Percentiles rank a stretch among this genome's conserved stretches.
These are phyloP conservation scores for Gobiocypris rarus DNA, from an alignment of 2,113 vertebrate genomes.

Conservation along the genomic window DNA sequence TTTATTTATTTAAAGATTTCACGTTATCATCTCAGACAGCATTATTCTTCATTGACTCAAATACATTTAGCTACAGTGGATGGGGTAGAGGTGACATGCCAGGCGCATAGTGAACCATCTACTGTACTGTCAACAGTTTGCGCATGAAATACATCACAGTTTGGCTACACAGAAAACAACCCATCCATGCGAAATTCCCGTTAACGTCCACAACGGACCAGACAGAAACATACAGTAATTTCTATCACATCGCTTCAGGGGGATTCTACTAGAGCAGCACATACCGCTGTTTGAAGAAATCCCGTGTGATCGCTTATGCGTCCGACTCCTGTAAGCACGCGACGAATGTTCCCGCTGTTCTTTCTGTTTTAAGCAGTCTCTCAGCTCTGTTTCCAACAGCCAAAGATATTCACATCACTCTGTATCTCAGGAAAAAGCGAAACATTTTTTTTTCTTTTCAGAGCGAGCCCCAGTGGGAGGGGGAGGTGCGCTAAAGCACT, in stretches of 20 bases:
- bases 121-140: conserved; percentile 44
- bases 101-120: conserved; percentile 1
- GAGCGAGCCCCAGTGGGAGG: conserved; percentile 43
- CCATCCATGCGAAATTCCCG: neutral
- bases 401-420: conserved; percentile 49
- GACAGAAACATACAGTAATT: neutral
- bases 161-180: conserved; percentile 6
- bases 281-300: conserved; percentile 47
- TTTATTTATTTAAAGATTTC: neutral
- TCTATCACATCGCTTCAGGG: neutral
- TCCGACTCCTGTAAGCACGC: conserved; percentile 11
- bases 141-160: conserved; percentile 29
- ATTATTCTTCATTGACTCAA: neutral
- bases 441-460: conserved; percentile 37
- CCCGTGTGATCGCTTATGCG: conserved; percentile 20
- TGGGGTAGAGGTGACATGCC: neutral
- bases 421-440: conserved; percentile 44
- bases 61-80: neutral
- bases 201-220: neutral
- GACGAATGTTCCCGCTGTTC: conserved; percentile 20
- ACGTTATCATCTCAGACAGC: neutral
- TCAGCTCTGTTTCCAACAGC: conserved; percentile 41
- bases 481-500: conserved; percentile 51
- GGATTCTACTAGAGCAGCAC: conserved; percentile 16
- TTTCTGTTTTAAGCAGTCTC: conserved; percentile 35